Evolutionary conservation across 2,113 vertebrate genomes (phyloP), one percentile per base, ranked within the genome.

Genomic region (Sisor rabdophorus): DNA sequence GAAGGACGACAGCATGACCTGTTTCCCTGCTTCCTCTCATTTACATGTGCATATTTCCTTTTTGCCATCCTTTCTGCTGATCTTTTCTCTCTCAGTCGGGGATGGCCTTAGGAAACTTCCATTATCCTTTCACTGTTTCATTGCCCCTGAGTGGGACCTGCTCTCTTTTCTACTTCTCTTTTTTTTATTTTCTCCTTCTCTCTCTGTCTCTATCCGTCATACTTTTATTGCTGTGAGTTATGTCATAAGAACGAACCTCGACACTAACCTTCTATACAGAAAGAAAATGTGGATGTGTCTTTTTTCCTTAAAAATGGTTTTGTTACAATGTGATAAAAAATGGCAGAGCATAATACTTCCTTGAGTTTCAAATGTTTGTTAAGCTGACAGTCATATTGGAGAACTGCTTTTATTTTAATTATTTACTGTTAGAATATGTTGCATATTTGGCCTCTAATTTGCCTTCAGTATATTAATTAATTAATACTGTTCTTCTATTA

Each of bases 31-130:
- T 55, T 54, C 13, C 71, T 60, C 85, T 88, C 87, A 89, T 89
- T 87, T 89, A 84, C 86, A 88, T 87, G 81, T 84, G 86, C 86
- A 85, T 79, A 78, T 85, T 83, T 81, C 84, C 69, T 82, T 82
- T 82, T 79, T 77, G 24, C 73, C 55, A 74, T 83, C 76, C 58
- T 74, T 58, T 64, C 82, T 83, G 81, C 71, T 77, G 52, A 28
- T 75, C 82, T 80, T 81, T 76, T 79, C 40, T 59, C 73, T 80
- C 78, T 71, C 80, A 59, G 40, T 78, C 61, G 81, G 82, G 86
- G 82, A 79, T 80, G 68, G 76, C 85, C 79, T 80, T 47, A 73
- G 78, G 83, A 88, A 86, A 85, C 86, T 83, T 86, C 71, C 84
- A 79, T 87, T 85, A 85, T 87, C 82, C 84, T 68, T 40, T 71